Evolutionary conservation across 2,888 invertebrate species (phyloP).

Genomic region (Pseudolycoriella hygida): DNA sequence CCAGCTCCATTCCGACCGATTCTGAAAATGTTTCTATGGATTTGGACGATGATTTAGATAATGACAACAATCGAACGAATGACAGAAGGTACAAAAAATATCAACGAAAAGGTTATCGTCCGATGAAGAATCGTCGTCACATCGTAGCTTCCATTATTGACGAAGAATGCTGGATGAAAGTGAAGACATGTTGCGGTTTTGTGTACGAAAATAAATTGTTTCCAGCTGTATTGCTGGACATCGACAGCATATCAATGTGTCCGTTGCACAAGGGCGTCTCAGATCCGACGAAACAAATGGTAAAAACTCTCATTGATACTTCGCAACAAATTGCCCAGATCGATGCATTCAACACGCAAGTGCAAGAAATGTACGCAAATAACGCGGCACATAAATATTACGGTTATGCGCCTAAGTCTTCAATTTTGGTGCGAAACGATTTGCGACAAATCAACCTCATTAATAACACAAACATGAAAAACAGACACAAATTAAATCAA

Average conservation of each 20-base stretch:
- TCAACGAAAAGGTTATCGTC: constrained; percentile 20
- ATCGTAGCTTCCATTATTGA: constrained; percentile 19
- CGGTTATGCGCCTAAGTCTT: too few relatives aligned
- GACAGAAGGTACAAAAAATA: constrained; percentile 11
- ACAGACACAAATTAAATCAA: neutral
- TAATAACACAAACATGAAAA: neutral
- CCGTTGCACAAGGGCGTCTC: too few relatives aligned
- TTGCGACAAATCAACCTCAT: neutral
- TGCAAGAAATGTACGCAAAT: too few relatives aligned
- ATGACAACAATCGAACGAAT: neutral
- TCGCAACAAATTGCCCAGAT: too few relatives aligned
- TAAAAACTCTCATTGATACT: too few relatives aligned
- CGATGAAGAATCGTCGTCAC: constrained; percentile 18
- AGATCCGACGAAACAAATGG: too few relatives aligned
- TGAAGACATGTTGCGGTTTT: constrained; percentile 25
- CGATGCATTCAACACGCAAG: too few relatives aligned
- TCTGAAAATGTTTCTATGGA: constrained; percentile 14
- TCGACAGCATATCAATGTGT: neutral
- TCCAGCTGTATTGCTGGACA: constrained; percentile 22
- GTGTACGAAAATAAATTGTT: constrained; percentile 17
- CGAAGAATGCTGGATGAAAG: constrained; percentile 18
- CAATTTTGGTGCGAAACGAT: too few relatives aligned
- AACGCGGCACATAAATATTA: too few relatives aligned
- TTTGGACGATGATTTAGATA: constrained; percentile 9
- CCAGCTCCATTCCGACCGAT: constrained; percentile 18